Percentiles rank a stretch among this genome's conserved stretches.
These are phyloP conservation scores for Psittacus erithacus DNA, from an alignment of 2,113 vertebrate species.

Conservation along the genomic window DNA sequence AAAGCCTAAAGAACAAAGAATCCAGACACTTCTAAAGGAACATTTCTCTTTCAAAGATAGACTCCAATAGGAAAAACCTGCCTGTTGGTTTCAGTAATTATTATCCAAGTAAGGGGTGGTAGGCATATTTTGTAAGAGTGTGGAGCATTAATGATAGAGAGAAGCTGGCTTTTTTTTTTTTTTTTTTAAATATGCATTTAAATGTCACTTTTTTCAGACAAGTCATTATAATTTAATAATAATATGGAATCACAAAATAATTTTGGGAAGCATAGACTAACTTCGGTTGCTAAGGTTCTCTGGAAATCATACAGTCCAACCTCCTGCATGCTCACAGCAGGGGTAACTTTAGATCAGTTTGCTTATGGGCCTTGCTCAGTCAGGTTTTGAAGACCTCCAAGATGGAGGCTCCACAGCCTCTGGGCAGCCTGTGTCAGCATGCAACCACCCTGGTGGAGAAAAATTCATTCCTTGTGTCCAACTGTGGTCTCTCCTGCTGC, in stretches of 20 bases:
- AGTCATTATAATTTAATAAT: not conserved
- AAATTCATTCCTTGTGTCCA: not conserved
- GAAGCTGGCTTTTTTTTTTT: not conserved
- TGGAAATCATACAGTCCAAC: not conserved
- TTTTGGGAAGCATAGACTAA: not conserved
- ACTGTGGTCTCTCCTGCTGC: not conserved
- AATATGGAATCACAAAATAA: not conserved
- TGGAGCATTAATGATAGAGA: not conserved
- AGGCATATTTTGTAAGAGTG: not conserved
- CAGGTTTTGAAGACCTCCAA: not conserved
- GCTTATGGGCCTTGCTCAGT: not conserved
- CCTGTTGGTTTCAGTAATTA: constrained; percentile 17
- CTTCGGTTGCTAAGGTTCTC: not conserved
- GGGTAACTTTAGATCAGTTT: not conserved
- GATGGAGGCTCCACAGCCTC: not conserved
- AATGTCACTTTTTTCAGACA: not conserved
- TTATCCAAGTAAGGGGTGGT: not conserved
- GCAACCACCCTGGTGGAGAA: not conserved
- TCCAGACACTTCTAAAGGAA: not conserved
- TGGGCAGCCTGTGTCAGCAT: not conserved
- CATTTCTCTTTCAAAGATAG: not conserved
- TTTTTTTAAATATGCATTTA: not conserved
- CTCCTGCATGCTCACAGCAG: not conserved
- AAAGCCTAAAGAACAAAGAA: not conserved
- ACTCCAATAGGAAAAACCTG: constrained; percentile 7